phyloP scores from a whole-genome alignment of 2,113 vertebrate genomes.

The Chauna torquata region DNA sequence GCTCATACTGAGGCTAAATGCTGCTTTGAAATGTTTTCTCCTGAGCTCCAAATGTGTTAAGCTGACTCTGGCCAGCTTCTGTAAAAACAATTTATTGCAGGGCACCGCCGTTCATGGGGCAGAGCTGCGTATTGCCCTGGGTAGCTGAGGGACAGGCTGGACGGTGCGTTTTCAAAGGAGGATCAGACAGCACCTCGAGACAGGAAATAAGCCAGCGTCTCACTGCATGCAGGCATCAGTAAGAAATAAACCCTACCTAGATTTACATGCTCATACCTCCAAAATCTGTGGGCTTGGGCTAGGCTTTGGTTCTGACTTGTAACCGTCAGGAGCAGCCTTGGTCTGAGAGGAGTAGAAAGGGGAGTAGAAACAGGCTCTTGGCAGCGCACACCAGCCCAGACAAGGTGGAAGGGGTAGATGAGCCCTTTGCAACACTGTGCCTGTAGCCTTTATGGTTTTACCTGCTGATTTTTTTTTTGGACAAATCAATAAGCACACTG shows the following conservation, averaged over 20 bases:
- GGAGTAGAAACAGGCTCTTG: not conserved
- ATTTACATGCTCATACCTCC: not conserved
- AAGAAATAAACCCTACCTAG: not conserved
- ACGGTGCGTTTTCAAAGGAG: not conserved
- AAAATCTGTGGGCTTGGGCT: not conserved
- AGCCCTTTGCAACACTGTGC: not conserved
- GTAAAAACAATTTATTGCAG: constrained; percentile 10
- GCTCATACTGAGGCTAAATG: not conserved
- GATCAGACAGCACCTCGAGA: not conserved
- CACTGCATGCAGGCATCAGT: not conserved
- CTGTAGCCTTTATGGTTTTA: not conserved
- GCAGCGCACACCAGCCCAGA: not conserved
- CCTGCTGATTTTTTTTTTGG: not conserved
- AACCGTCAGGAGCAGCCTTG: accelerated
- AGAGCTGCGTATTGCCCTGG: accelerated
- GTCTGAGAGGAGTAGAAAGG: not conserved
- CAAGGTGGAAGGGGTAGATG: not conserved
- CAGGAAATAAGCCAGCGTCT: accelerated
- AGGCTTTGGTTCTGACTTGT: not conserved
- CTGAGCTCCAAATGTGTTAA: not conserved
- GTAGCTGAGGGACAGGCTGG: not conserved
- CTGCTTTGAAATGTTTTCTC: constrained; percentile 44
- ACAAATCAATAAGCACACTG: not conserved
- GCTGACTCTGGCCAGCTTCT: not conserved
- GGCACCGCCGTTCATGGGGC: not conserved